Evolutionary conservation across 2,888 invertebrate species (phyloP).

Genomic region (Euphydryas editha): DNA sequence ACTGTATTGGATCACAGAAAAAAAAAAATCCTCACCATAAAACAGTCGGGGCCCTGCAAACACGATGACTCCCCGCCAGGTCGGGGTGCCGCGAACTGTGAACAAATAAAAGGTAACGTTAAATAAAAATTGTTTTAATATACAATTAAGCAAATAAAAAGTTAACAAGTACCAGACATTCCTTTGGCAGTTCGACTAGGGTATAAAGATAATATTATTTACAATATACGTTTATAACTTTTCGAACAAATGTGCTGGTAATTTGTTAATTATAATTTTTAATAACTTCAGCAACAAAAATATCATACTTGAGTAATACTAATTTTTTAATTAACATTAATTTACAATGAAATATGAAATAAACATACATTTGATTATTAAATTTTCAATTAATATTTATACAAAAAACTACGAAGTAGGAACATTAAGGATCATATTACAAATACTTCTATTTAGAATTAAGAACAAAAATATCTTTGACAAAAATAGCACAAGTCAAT

Average conservation of each 20-base stretch:
- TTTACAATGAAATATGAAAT: no score
- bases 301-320: no score
- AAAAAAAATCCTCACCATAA: constrained; percentile 84
- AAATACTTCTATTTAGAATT: constrained; percentile 1
- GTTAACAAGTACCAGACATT: constrained; percentile 15
- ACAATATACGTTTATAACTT: not conserved
- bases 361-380: no score
- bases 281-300: no score
- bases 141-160: constrained; percentile 29
- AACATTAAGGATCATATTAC: not conserved
- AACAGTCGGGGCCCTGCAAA: constrained; percentile 88
- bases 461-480: not conserved
- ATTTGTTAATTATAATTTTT: no score
- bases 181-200: constrained; percentile 3
- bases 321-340: no score
- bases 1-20: constrained; percentile 22
- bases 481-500: constrained; percentile 43
- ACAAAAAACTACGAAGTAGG: no score
- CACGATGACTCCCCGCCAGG: constrained; percentile 86
- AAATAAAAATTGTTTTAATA: constrained; percentile 42
- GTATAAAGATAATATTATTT: not conserved
- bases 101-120: constrained; percentile 70
- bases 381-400: no score
- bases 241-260: no score
- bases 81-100: constrained; percentile 86